Base-by-base conservation (phyloP, 1,140 invertebrate genomes). In the Penaeus indicus region DNA sequence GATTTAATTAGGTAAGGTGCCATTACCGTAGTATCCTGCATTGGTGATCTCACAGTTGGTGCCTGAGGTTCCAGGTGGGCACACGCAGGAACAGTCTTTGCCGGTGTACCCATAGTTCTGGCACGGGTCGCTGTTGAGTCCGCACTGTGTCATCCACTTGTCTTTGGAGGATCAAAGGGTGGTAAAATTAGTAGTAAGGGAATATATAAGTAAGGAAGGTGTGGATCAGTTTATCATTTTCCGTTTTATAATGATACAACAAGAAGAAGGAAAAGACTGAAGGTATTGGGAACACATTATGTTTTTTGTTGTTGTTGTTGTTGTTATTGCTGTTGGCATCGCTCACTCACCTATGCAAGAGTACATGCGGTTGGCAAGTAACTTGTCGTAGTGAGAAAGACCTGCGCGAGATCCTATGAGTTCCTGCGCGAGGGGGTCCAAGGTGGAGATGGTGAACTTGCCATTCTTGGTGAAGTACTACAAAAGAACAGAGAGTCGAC, bases 71-170 rank as follows among this genome's bases (percentile, higher is more conserved):
- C 83, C 63, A 0, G 83, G 22, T 13, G 86, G 86, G 25, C 86
- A 87, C n/a, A 84, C 78, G 54, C 86, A 87, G 25, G 19, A 8
- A 64, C 85, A 86, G 27, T 86, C 38, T 19, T 81, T 87, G 27
- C 47, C 72, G 25, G 62, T 85, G 72, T 27, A 86, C 38, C 85
- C 85, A 16, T 63, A 67, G 85, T 86, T 86, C 72, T 19, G 22
- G 84, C 85, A 87, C 19, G 38, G n/a, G 13, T 83, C 81, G 22
- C 32, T 32, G 16, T 0, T 19, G 19, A 54, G 60, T 8, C 81
- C 60, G 32, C 81, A 83, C n/a, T 83, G 22, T 32, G 62, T 64
- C 81, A 83, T 54, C 81, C 81, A 83, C 10, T 18, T 13, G 69
- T 75, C 69, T 38, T 27, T 75, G 54, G 54, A 54, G 1, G 16